Base-by-base conservation (phyloP, 2,797 vertebrate species). In the Petrocephalus sullivani region DNA sequence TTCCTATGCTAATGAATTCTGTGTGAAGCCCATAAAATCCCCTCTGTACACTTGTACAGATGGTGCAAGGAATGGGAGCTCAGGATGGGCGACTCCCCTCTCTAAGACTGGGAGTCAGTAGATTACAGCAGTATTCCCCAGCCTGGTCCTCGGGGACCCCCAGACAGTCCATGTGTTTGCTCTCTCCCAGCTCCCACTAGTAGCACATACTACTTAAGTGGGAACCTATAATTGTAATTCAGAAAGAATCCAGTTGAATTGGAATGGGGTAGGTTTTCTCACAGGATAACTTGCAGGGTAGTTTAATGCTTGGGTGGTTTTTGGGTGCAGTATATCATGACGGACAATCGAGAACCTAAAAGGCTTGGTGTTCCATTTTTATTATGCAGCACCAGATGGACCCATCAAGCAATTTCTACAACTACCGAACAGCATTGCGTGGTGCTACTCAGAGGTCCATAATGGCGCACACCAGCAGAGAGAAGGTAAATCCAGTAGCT, bases 391-490 rank as follows among this genome's bases (percentile, higher is more conserved):
- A 98, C 94, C 98, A 99, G 92, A 99, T 99, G 98, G 98, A 99
- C 93, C 98, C 98, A 90, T 98, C 98, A 19, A 97, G 97, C 91
- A 99, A 99, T 92, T 99, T 99, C 94, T 98, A 96, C 91, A 99
- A 99, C 95, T 99, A 99, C 91, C 95, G 98, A 89, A 99, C 97
- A 0, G 97, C 98, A 1, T 95, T 99, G 88, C 96, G 97, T 90
- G 98, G 97, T 88, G 98, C 98, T 4, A 93, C 97, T 0, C 98
- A 99, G 88, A 95, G 98, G 89, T 98, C 97, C 53, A 91, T 97
- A 91, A 98, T 96, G 2, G 98, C 97, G 89, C 97, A 97, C 88
- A 98, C 97, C 92, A 97, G 92, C 95, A 95, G 97, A 91, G 98
- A 98, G 93, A 99, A 98, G 97, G 98, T 99, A 85, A 61, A 16